phyloP scores from a whole-genome alignment of 2,888 invertebrate species.

The Drosophila kuntzei region DNA sequence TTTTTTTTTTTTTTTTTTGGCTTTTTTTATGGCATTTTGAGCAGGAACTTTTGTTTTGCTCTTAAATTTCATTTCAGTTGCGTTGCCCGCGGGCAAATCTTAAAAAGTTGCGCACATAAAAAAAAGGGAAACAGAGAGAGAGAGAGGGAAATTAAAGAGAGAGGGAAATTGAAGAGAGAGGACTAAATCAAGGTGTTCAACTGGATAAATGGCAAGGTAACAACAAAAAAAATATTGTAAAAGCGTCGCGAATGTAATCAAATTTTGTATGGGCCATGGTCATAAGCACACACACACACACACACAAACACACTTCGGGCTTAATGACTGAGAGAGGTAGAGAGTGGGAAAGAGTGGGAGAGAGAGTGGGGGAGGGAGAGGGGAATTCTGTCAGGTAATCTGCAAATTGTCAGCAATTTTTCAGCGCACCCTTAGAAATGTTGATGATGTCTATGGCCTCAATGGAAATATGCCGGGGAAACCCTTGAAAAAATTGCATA shows the following conservation, averaged over 20 bases:
- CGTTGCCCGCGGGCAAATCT: slow-evolving; percentile 37
- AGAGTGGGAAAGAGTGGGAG: neutral
- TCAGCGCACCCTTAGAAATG: slow-evolving; percentile 16
- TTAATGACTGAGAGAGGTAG: slow-evolving; percentile 8
- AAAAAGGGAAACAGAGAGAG: neutral
- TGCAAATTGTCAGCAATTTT: slow-evolving; percentile 27
- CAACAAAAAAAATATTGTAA: slow-evolving; percentile 38
- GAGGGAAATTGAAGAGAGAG: too few relatives aligned
- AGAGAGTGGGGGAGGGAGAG: neutral
- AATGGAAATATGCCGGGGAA: neutral
- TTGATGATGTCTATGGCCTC: slow-evolving; percentile 9
- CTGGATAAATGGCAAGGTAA: slow-evolving; percentile 40
- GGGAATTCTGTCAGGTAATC: slow-evolving; percentile 7
- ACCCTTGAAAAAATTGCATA: slow-evolving; percentile 5
- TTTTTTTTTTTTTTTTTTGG: neutral
- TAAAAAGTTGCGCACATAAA: slow-evolving; percentile 37
- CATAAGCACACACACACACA: slow-evolving; percentile 26
- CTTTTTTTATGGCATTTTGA: slow-evolving; percentile 43
- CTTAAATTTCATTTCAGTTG: slow-evolving; percentile 57
- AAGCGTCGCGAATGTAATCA: slow-evolving; percentile 49
- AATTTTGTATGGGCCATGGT: slow-evolving; percentile 39
- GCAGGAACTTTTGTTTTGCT: slow-evolving; percentile 52
- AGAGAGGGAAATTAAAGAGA: neutral
- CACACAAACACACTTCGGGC: neutral
- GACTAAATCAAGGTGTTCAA: slow-evolving; percentile 55